Base-by-base conservation (phyloP, 1,140 invertebrate species). In the Aphelinus certus region DNA sequence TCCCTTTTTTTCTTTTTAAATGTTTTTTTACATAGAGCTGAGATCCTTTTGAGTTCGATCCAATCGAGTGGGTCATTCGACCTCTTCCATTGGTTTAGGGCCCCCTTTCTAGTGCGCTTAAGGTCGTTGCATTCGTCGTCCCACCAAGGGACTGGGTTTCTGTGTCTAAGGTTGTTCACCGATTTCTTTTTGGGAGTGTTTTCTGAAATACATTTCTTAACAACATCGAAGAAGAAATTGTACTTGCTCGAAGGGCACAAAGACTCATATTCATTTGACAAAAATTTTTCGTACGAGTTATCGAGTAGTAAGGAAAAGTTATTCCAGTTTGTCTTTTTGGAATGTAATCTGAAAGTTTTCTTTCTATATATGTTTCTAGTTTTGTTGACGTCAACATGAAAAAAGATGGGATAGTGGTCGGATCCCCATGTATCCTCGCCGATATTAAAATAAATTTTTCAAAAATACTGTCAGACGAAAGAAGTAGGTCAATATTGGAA, bases 131-230 rank as follows among this genome's bases (percentile, higher is more conserved):
- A 78, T 7, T 78, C 74, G 0, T 3, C 6, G 26, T 78, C 73
- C 70, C 76, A 78, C 76, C 73, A 78, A 2, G 51, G 47, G 1
- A 73, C 75, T 2, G 75, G 65, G 61, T 76, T 72, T 51, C 64
- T 49, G n/a, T 55, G 47, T 26, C 10, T 51, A 51, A 51, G 49
- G 4, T 9, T 9, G 3, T 9, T n/a, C 3, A 60, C 26, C 26
- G 26, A 26, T 60, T 60, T 60, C 3, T 3, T 9, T 26, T 9
- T 60, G 7, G 57, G 57, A 60, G 57, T 7, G 26, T 9, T n/a
- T 3, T 9, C 26, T n/a, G 26, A 3, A n/a, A 60, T 9, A 60
- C 7, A 7, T 3, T 60, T 26, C 3, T 7, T 60, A 4, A 60
- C 26, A 9, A 60, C 1, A 10, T 60, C 26, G n/a, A 26, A 10